phyloP scores from a whole-genome alignment of 1,140 invertebrate species.

The Homarus americanus region DNA sequence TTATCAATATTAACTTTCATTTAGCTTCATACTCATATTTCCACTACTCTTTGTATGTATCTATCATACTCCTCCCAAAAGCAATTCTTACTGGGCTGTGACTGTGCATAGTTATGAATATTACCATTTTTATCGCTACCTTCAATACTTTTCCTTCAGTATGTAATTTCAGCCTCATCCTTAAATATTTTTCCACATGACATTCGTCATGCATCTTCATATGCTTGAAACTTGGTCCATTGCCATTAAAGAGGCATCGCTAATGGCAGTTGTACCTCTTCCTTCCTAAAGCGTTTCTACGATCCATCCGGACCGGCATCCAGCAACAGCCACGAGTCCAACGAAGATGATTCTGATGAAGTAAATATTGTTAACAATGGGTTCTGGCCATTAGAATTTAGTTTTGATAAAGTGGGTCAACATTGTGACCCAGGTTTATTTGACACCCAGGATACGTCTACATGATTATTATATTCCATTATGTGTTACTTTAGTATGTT shows the following conservation, averaged over 20 bases:
- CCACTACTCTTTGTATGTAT: neutral
- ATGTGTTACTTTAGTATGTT: neutral
- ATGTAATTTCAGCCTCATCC: neutral
- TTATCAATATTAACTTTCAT: neutral
- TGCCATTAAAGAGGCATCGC: slow-evolving; percentile 16
- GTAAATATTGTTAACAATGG: slow-evolving; percentile 31
- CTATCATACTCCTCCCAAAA: neutral
- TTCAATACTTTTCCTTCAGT: neutral
- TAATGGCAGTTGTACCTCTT: slow-evolving; percentile 62
- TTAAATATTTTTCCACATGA: neutral
- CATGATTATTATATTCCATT: neutral
- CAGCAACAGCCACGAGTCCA: slow-evolving; percentile 48
- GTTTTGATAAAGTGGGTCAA: slow-evolving; percentile 1
- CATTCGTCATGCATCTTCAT: neutral
- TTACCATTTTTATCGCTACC: neutral
- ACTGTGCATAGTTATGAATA: neutral
- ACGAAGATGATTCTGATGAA: slow-evolving; percentile 64
- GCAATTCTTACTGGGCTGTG: neutral
- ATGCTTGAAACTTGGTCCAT: neutral
- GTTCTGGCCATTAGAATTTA: neutral
- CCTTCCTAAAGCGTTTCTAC: slow-evolving; percentile 68
- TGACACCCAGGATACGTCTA: neutral
- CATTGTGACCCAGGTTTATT: neutral
- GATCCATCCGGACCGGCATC: slow-evolving; percentile 49
- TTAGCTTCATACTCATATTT: slow-evolving; percentile 1